Percentiles rank a stretch among this genome's conserved stretches.
Conservation (phyloP, 2,888 invertebrate species). For the Dryomyza anilis region DNA sequence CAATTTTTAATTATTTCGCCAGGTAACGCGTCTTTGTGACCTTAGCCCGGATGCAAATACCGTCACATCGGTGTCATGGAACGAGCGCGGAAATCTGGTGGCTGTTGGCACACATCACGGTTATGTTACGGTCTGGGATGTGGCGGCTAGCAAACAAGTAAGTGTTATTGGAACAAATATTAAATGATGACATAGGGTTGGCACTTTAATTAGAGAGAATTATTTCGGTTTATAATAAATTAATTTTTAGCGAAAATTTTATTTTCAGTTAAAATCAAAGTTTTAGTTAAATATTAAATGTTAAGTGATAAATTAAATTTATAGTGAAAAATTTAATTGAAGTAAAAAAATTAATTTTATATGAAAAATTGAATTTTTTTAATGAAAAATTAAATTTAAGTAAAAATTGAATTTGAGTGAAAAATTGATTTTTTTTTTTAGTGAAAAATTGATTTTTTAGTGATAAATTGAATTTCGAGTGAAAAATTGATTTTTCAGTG, state of each 20-base stretch:
- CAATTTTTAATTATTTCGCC: too few relatives aligned
- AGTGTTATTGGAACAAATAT: constrained; percentile 34
- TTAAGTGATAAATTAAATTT: not conserved
- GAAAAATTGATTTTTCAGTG: not conserved
- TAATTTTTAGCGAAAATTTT: too few relatives aligned
- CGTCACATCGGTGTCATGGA: constrained; percentile 99
- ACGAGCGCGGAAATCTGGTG: constrained; percentile 93
- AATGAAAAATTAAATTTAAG: too few relatives aligned
- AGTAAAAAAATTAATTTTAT: not conserved
- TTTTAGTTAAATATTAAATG: too few relatives aligned
- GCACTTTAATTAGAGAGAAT: too few relatives aligned
- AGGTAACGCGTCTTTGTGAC: constrained; percentile 94
- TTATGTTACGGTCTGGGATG: constrained; percentile 98
- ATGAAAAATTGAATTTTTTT: not conserved
- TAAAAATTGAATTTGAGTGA: too few relatives aligned
- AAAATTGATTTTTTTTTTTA: too few relatives aligned
- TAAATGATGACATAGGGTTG: too few relatives aligned
- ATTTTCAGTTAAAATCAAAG: too few relatives aligned
- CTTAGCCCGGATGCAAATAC: constrained; percentile 90
- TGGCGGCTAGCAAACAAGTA: constrained; percentile 86
- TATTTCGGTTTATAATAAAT: too few relatives aligned
- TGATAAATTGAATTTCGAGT: too few relatives aligned
- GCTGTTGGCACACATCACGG: constrained; percentile 98
- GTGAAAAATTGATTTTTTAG: too few relatives aligned
- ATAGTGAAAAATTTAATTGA: not conserved